Evolutionary conservation across 2,888 invertebrate genomes (phyloP).

Genomic region (Calameuta filiformis): DNA sequence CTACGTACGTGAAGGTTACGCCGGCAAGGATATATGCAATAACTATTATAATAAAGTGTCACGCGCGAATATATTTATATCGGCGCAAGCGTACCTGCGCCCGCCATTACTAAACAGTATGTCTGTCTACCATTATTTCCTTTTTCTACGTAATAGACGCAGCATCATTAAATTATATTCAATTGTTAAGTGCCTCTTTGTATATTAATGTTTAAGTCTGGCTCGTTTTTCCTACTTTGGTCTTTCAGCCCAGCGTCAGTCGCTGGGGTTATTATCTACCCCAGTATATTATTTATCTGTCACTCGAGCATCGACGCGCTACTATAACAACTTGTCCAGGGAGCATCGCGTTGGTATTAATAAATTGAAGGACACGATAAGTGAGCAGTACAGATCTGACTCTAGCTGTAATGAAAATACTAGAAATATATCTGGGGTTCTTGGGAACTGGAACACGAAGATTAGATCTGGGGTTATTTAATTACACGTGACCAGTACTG

Average conservation of each 20-base stretch:
- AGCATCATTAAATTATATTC: slow-evolving; percentile 42
- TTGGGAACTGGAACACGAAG: too few species aligned
- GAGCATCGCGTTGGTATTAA: too few species aligned
- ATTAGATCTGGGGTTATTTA: too few species aligned
- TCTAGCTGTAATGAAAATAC: too few species aligned
- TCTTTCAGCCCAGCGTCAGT: background rate
- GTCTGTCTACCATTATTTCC: slow-evolving; percentile 6
- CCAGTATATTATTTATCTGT: too few species aligned
- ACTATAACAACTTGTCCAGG: too few species aligned
- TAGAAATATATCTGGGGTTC: too few species aligned
- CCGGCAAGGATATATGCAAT: background rate
- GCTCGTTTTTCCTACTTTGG: background rate
- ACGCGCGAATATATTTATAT: background rate
- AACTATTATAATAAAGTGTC: background rate
- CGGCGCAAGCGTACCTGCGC: background rate
- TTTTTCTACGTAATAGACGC: slow-evolving; percentile 26
- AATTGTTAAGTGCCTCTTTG: slow-evolving; percentile 28
- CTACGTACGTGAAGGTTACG: background rate
- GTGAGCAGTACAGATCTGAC: too few species aligned
- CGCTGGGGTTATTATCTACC: too few species aligned
- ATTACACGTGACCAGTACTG: too few species aligned
- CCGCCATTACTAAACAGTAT: slow-evolving; percentile 14
- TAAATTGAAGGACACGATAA: too few species aligned
- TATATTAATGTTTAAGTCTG: background rate
- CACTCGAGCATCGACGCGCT: too few species aligned